phyloP scores from a whole-genome alignment of 2,113 vertebrate genomes.

The Tragelaphus buxtoni region DNA sequence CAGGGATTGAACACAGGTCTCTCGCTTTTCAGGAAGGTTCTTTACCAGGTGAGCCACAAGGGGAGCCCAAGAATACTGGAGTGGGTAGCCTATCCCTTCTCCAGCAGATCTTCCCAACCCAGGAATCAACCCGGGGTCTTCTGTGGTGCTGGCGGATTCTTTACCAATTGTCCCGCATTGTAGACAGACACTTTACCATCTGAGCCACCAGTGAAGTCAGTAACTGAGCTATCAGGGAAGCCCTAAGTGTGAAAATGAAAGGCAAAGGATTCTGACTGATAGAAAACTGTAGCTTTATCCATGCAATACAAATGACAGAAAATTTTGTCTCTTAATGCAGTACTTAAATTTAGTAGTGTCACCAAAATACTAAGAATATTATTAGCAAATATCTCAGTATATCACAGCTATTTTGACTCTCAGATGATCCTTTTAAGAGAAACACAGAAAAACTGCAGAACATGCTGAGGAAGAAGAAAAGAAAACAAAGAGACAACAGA shows the following conservation, averaged over 20 bases:
- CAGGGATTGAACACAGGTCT: background rate
- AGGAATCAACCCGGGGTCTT: background rate
- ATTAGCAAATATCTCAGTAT: background rate
- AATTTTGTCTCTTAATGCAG: background rate
- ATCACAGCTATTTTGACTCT: background rate
- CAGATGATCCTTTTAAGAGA: background rate
- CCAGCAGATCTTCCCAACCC: background rate
- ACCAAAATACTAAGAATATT: background rate
- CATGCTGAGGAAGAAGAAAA: background rate
- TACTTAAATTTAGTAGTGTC: background rate
- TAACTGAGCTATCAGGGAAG: background rate
- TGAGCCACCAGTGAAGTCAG: too few species aligned
- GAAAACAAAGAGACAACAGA: background rate
- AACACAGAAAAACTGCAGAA: background rate
- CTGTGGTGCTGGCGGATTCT: fast-evolving
- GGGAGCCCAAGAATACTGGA: background rate
- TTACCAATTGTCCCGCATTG: background rate
- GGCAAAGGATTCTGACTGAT: background rate
- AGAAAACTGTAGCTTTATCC: background rate
- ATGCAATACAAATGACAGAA: background rate
- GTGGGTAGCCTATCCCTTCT: background rate
- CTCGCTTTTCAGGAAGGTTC: background rate
- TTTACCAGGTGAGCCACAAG: background rate
- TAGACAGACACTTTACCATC: too few species aligned
- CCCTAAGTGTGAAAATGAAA: background rate